phyloP scores from a whole-genome alignment of 2,888 invertebrate genomes.

The Protonemura montana region DNA sequence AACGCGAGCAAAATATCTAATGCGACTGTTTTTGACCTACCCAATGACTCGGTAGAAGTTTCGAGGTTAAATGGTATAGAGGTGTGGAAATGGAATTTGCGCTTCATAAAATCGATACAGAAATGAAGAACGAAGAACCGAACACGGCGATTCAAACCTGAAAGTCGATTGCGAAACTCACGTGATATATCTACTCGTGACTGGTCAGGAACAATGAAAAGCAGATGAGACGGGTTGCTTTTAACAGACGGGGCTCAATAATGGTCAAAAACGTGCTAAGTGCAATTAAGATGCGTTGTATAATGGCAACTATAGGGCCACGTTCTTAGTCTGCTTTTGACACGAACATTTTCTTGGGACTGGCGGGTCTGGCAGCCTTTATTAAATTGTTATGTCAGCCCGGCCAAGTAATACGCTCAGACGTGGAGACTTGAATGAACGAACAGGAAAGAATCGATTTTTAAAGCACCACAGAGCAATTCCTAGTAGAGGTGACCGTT shows the following conservation, averaged over 20 bases:
- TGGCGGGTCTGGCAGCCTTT: not conserved
- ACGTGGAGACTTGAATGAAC: conserved; percentile 26
- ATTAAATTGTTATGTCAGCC: not conserved
- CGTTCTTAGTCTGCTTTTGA: not conserved
- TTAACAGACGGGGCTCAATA: not conserved
- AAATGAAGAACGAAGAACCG: not conserved
- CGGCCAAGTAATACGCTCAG: not conserved
- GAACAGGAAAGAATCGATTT: conserved; percentile 28
- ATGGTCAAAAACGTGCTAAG: not conserved
- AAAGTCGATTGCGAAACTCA: not conserved
- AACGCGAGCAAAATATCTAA: not conserved
- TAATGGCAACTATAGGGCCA: not conserved
- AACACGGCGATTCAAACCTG: not conserved
- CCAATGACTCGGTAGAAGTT: not conserved
- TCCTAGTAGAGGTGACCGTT: not conserved
- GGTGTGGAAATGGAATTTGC: not conserved
- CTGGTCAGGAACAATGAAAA: not conserved
- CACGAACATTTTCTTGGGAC: not conserved
- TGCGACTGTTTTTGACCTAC: conserved; percentile 7
- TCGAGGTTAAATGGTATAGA: not conserved
- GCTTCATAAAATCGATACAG: not conserved
- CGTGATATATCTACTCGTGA: not conserved
- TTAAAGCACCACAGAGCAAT: conserved; percentile 23
- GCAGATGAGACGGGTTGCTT: not conserved
- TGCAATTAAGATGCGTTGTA: not conserved